phyloP scores from a whole-genome alignment of 2,888 invertebrate species.

The Nematopogon swammerdamellus region DNA sequence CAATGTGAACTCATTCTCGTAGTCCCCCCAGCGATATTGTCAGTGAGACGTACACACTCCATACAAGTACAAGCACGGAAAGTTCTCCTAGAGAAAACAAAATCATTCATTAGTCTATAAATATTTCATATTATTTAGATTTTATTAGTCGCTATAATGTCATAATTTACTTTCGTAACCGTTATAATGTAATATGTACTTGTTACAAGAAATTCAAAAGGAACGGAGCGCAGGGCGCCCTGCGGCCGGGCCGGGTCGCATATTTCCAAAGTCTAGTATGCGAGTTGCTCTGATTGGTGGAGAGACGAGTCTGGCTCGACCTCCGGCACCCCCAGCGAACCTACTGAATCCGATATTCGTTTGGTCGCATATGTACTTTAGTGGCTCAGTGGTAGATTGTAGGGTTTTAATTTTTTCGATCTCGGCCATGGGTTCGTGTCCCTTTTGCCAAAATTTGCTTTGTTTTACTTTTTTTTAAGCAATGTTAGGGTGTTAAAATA shows the following conservation, averaged over 20 bases:
- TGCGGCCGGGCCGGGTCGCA: conserved; percentile 26
- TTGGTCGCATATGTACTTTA: no score
- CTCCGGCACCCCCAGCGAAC: no score
- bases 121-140: conserved; percentile 58
- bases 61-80: conserved; percentile 47
- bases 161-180: conserved; percentile 57
- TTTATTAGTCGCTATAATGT: conserved; percentile 56
- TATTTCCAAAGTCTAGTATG: no score
- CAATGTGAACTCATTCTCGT: background rate
- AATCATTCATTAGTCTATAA: conserved; percentile 46
- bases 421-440: no score
- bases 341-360: no score
- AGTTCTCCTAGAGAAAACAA: conserved; percentile 50
- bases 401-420: no score
- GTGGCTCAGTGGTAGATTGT: no score
- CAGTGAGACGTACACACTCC: conserved; percentile 37
- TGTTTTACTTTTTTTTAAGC: no score
- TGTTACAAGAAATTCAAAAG: conserved; percentile 44
- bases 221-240: conserved; percentile 16
- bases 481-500: no score
- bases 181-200: conserved; percentile 57
- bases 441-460: no score
- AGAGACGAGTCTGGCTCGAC: no score
- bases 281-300: no score
- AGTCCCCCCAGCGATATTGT: conserved; percentile 29